Conservation (phyloP, 2,113 vertebrate genomes). For the Elephantulus edwardii region DNA sequence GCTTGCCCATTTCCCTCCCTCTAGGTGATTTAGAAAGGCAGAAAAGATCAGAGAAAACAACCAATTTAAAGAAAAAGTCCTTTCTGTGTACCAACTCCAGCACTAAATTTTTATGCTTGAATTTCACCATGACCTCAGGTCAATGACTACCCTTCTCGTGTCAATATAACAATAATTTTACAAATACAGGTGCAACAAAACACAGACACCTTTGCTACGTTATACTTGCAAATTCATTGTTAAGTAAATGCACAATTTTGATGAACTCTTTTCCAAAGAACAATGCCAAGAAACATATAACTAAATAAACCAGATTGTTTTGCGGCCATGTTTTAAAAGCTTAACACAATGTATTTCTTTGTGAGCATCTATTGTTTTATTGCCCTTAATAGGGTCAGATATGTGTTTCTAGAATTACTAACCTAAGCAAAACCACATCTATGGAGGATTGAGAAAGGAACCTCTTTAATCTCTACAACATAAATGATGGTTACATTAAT, state of each 20-base stretch:
- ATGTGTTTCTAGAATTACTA: conserved; percentile 23
- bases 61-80: neutral
- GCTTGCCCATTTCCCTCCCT: too few species aligned
- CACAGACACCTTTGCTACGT: neutral
- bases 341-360: conserved; percentile 22
- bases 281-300: neutral
- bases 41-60: neutral
- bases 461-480: neutral
- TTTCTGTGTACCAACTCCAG: neutral
- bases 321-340: neutral
- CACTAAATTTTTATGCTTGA: neutral
- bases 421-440: neutral
- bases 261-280: neutral
- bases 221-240: neutral
- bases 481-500: conserved; percentile 34
- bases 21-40: neutral
- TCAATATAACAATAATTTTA: neutral
- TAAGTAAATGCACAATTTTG: neutral
- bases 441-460: neutral
- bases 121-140: neutral
- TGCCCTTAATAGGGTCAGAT: neutral
- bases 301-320: conserved; percentile 16
- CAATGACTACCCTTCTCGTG: neutral
- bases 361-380: neutral
- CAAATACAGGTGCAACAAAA: neutral